Conservation (phyloP, 2,113 vertebrate genomes). For the Camelus dromedarius region DNA sequence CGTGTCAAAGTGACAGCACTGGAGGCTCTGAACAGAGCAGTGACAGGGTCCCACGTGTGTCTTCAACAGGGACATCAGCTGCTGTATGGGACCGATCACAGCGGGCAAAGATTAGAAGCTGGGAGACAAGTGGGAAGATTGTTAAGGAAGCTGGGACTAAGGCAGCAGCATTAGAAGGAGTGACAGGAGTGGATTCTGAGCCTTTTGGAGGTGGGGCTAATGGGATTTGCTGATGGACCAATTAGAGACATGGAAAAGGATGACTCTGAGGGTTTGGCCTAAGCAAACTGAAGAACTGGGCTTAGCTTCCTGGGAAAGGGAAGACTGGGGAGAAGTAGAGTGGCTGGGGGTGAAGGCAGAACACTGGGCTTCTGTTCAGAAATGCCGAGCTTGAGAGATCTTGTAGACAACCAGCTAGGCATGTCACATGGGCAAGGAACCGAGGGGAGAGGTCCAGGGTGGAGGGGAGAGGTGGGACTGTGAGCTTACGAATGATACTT, state of each 20-base stretch:
- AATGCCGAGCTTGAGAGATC: neutral
- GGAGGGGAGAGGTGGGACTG: neutral
- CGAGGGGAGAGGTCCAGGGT: rapidly evolving
- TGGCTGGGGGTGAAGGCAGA: too few relatives aligned
- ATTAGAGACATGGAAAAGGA: neutral
- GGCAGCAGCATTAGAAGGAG: neutral
- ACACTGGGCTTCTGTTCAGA: rapidly evolving
- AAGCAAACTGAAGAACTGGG: neutral
- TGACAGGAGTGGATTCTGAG: neutral
- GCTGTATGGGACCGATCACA: neutral
- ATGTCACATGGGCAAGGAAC: too few relatives aligned
- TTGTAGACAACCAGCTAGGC: neutral
- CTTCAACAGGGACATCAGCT: neutral
- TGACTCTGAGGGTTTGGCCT: neutral
- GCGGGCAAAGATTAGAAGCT: neutral
- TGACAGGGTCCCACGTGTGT: neutral
- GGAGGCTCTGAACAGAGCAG: neutral
- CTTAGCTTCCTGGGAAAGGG: neutral
- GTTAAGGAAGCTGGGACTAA: neutral
- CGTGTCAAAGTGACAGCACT: rapidly evolving
- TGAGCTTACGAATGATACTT: too few relatives aligned
- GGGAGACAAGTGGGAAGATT: neutral
- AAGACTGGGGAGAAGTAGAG: rapidly evolving
- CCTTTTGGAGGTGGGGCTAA: neutral
- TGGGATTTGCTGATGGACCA: neutral